A percentile compares a stretch with the other conserved stretches of the same genome.
Conservation (phyloP, 2,888 invertebrate species). For the Nycteola revayana region DNA sequence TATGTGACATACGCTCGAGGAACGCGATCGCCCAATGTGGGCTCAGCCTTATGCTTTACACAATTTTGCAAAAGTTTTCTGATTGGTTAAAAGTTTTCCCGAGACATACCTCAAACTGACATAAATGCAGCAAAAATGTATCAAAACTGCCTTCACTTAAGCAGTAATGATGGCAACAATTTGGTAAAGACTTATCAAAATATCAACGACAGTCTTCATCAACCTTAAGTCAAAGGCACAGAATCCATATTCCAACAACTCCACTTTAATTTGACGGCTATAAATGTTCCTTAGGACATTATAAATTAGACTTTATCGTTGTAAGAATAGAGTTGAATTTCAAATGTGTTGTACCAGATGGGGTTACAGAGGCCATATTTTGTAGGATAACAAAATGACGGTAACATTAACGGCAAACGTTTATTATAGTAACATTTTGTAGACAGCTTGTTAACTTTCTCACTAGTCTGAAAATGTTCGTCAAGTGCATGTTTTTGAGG, state of each 20-base stretch:
- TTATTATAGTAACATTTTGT: constrained; percentile 32
- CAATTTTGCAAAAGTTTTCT: too few relatives aligned
- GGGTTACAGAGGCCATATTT: constrained; percentile 27
- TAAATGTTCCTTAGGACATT: background rate
- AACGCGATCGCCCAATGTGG: too few relatives aligned
- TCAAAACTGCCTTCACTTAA: constrained; percentile 30
- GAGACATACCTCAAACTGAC: too few relatives aligned
- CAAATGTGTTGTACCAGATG: constrained; percentile 5
- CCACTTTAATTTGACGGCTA: background rate
- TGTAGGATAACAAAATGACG: constrained; percentile 35
- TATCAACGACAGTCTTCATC: background rate
- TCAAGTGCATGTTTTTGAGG: constrained; percentile 8
- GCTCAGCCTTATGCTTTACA: too few relatives aligned
- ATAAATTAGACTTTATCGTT: constrained; percentile 9
- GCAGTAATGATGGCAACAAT: constrained; percentile 38
- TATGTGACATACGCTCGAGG: too few relatives aligned
- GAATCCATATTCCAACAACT: constrained; percentile 5
- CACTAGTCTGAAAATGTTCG: constrained; percentile 23
- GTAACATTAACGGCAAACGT: constrained; percentile 31
- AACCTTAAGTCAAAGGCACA: constrained; percentile 2
- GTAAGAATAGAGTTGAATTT: constrained; percentile 2
- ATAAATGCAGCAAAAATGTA: constrained; percentile 28
- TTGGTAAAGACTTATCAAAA: constrained; percentile 13
- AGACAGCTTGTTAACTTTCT: constrained; percentile 32
- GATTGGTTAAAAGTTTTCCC: too few relatives aligned